Conservation (phyloP, 2,888 invertebrate species). For the Gymnoscelis rufifasciata region DNA sequence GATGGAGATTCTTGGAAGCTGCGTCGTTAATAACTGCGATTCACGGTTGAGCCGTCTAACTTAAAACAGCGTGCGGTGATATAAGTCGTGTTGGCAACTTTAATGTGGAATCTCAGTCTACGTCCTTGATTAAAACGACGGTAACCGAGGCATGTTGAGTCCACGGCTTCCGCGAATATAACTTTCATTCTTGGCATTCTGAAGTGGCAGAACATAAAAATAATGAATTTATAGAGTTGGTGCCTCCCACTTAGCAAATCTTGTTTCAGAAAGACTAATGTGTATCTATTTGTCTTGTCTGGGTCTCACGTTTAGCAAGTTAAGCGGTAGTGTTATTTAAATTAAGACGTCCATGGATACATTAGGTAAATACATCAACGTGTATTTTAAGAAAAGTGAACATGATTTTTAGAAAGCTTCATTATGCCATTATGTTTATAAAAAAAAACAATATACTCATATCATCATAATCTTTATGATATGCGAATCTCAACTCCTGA, state of each 20-base stretch:
- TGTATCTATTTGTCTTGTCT: conserved; percentile 21
- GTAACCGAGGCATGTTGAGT: conserved; percentile 11
- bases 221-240: conserved; percentile 23
- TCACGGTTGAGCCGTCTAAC: conserved; percentile 27
- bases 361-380: too few relatives aligned
- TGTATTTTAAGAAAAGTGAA: too few relatives aligned
- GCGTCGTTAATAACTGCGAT: conserved; percentile 30
- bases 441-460: too few relatives aligned
- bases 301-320: conserved; percentile 12
- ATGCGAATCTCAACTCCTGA: too few relatives aligned
- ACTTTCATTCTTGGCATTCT: conserved; percentile 32
- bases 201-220: conserved; percentile 21
- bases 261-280: conserved; percentile 26
- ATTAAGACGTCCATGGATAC: too few relatives aligned
- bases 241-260: conserved; percentile 24
- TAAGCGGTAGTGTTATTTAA: background rate
- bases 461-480: too few relatives aligned
- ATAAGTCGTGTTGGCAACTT: conserved; percentile 3
- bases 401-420: too few relatives aligned
- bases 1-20: conserved; percentile 32
- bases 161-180: conserved; percentile 29
- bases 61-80: conserved; percentile 11
- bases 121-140: conserved; percentile 25
- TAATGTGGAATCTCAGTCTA: conserved; percentile 17
- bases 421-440: too few relatives aligned